Base-by-base conservation (phyloP, 2,113 vertebrate genomes). In the Lophotis ruficrista region DNA sequence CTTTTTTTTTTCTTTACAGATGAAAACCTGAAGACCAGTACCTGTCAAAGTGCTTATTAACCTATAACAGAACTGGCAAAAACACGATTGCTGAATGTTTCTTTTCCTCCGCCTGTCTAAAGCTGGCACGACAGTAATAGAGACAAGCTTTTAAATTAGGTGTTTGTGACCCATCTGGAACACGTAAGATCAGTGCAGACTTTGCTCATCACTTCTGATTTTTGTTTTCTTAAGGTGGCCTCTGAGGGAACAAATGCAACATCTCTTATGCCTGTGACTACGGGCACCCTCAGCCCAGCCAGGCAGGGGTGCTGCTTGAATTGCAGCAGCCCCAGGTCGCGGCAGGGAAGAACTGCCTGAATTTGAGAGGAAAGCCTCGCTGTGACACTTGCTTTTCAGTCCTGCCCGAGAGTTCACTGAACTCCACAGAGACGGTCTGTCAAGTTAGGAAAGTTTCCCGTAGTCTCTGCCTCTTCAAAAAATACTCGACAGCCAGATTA, bases 161-260 rank as follows among this genome's bases (percentile, higher is more conserved):
- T 23, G 20, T 43, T 86, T 96, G 73, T 95, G 73, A 93, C 87
- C 83, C 93, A 79, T 84, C 93, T 95, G 89, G 77, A 96, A 82
- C 45, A 23, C 3, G 24, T 35, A 91, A 69, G 75, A 31, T 21
- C 69, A 71, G n/a, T 54, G 28, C 43, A 92, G 80, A 60, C 60
- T 66, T 95, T 71, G 43, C 35, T 84, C 51, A 16, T 15, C 54
- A 56, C 17, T 84, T 87, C 66, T 87, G 35, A 51, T 15, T 53
- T 73, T 61, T 69, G 22, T 89, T 89, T 91, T 66, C 51, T 93
- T 73, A 68, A 83, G 21, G 68, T 35, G n/a, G 58, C 60, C 56
- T 83, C 60, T 61, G 60, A 21, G 31, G 79, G 62, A 73, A 60
- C 18, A 86, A 65, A 65, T 25, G 48, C 37, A 80, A 47, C 45